Evolutionary conservation across 1,140 invertebrate genomes (phyloP).

Genomic region (Eumaeus atala): DNA sequence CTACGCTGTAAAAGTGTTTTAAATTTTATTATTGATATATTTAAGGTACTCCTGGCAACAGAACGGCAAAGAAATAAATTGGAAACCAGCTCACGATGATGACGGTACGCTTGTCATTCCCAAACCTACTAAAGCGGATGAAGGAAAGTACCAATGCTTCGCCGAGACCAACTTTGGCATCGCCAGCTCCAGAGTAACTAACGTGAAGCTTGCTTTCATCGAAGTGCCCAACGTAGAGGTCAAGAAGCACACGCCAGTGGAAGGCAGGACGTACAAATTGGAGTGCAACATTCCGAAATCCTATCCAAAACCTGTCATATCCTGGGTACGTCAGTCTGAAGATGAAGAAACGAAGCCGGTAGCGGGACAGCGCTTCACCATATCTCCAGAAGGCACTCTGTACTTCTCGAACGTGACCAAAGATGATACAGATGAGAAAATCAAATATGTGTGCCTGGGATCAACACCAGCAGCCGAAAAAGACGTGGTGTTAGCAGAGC

Average conservation of each 20-base stretch:
- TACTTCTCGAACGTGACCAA: constrained; percentile 18
- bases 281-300: constrained; percentile 11
- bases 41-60: constrained; percentile 31
- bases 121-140: constrained; percentile 13
- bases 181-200: constrained; percentile 12
- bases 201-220: constrained; percentile 1
- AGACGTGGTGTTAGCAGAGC: constrained; percentile 5
- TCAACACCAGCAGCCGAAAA: not conserved
- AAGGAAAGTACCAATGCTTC: constrained; percentile 21
- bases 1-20: constrained; percentile 6
- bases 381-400: constrained; percentile 15
- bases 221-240: not conserved
- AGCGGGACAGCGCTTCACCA: not conserved
- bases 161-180: constrained; percentile 7
- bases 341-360: not conserved
- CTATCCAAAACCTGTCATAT: constrained; percentile 11
- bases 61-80: constrained; percentile 22
- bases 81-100: constrained; percentile 7
- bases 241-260: constrained; percentile 3
- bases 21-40: not conserved
- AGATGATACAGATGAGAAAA: constrained; percentile 10
- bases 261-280: constrained; percentile 2
- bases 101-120: constrained; percentile 16
- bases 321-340: not conserved
- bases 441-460: constrained; percentile 11